Conservation (phyloP, 1,140 invertebrate genomes). For the Holotrichia oblita region DNA sequence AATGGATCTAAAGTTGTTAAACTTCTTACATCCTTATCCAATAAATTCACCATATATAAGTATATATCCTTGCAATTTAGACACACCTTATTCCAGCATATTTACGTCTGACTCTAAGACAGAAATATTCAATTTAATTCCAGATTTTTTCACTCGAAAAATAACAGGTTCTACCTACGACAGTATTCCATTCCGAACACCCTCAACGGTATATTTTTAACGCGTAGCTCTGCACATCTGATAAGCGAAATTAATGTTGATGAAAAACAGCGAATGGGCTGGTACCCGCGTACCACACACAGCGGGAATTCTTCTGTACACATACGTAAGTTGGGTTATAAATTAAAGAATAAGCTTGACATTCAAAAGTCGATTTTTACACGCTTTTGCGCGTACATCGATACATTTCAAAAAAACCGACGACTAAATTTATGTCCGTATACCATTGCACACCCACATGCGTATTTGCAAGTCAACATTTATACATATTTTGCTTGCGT, state of each 20-base stretch:
- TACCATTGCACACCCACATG: background rate
- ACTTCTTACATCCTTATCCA: no score
- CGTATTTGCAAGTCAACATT: no score
- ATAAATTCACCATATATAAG: no score
- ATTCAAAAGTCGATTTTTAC: constrained; percentile 11
- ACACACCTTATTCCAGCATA: no score
- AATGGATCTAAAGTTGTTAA: no score
- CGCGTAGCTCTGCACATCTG: background rate
- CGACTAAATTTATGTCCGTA: constrained; percentile 1
- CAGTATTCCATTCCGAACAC: no score
- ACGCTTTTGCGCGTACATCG: background rate
- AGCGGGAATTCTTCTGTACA: constrained; percentile 1
- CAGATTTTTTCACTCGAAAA: background rate
- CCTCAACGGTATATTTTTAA: background rate
- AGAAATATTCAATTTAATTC: no score
- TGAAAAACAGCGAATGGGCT: background rate
- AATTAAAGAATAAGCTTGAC: constrained; percentile 1
- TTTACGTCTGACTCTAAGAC: no score
- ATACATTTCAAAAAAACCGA: background rate
- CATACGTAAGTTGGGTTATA: background rate
- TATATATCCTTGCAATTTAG: no score
- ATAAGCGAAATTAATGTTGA: background rate
- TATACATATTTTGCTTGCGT: no score
- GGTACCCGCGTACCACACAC: background rate
- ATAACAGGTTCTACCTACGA: no score